phyloP scores from a whole-genome alignment of 2,797 vertebrate genomes.

The Otus scops region DNA sequence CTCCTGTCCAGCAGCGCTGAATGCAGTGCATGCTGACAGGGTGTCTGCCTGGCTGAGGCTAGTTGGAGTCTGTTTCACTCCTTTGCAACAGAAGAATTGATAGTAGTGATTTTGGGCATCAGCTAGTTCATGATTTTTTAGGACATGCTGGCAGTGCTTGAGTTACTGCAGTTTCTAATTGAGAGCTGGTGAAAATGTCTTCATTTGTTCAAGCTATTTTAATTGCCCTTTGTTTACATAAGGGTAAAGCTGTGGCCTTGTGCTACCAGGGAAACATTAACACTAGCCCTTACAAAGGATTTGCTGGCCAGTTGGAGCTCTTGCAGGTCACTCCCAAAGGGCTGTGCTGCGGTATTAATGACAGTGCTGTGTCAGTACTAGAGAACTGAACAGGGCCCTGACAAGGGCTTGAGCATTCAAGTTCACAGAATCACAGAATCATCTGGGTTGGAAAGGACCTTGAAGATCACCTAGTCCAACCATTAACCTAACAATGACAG shows the following conservation, averaged over 20 bases:
- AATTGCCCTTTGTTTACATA: background rate
- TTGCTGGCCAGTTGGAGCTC: background rate
- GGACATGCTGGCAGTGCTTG: rapidly evolving
- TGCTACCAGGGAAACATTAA: background rate
- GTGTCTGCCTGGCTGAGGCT: background rate
- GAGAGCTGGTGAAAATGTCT: background rate
- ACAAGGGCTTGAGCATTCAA: rapidly evolving
- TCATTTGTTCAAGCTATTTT: background rate
- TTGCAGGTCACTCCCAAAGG: rapidly evolving
- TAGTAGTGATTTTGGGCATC: background rate
- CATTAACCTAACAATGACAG: no score
- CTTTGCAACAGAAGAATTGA: background rate
- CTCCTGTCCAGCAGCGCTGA: rapidly evolving
- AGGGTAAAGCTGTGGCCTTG: background rate
- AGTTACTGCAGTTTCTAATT: background rate
- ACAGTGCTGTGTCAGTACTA: background rate
- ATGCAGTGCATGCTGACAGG: rapidly evolving
- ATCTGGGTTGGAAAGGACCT: no score
- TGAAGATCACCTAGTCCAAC: no score
- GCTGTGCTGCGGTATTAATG: background rate
- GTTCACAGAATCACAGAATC: background rate
- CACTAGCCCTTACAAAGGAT: background rate
- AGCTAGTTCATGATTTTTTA: background rate
- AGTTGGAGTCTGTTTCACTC: rapidly evolving
- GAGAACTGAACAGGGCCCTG: background rate